Evolutionary conservation across 1,140 invertebrate species (phyloP), one percentile per base, ranked within the genome.

Genomic region (Eupristina koningsbergeri): DNA sequence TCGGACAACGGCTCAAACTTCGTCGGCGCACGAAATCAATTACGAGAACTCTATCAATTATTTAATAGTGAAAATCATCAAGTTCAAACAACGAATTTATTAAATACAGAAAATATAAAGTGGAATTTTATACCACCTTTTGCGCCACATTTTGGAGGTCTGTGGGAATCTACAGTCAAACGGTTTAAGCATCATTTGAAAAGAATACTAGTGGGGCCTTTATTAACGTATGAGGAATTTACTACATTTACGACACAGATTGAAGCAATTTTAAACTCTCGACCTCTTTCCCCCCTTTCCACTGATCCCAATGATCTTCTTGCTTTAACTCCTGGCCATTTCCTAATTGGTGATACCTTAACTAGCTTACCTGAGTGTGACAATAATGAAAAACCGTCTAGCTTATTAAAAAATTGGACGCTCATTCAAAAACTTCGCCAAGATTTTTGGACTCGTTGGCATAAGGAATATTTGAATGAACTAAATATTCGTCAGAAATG

Each of bases 1-100:
- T 86, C 84, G 31, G 89, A 89, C 64, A 85, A 86, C 74, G 88
- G 87, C 0, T 84, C 84, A 3, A 89, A 86, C 81, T 90, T 89
- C 61, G 74, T 86, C 17, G 85, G 86, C 1, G 80, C 81, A 71
- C 67, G 82, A n/a, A 80, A 80, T 29, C 8, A 86, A 29, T 77
- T 87, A 53, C 67, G 53, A 8, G 84, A 87, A 63, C 9, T 85
- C 11, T 34, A 58, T 6, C 19, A 34, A 17, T 39, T 71, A 39
- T n/a, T n/a, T n/a, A n/a, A n/a, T n/a, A n/a, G n/a, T n/a, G n/a
- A n/a, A n/a, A n/a, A n/a, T n/a, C n/a, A 3, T 36, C 3, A 5
- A 34, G 13, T 36, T 34, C 29, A 17, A 11, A 7, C 8, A 71
- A 13, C 26, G 34, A 11, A 71, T 7, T 36, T 15, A 71, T 71